phyloP scores from a whole-genome alignment of 2,113 vertebrate species.

The Fulica atra region DNA sequence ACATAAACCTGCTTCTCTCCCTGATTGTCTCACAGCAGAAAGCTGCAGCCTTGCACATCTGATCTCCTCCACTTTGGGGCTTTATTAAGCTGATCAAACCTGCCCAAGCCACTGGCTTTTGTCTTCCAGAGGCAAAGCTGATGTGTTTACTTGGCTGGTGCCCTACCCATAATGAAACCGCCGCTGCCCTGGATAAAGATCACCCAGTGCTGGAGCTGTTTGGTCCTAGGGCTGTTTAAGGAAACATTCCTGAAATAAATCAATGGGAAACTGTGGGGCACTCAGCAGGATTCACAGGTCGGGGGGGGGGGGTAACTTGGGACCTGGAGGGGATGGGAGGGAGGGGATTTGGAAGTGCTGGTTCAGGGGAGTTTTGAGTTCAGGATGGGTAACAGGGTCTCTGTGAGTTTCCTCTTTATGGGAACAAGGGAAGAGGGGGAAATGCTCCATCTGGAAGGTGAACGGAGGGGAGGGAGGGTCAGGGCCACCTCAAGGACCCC shows the following conservation, averaged over 20 bases:
- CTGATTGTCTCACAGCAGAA: neutral
- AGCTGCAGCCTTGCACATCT: neutral
- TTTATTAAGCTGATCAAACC: neutral
- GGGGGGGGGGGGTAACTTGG: neutral
- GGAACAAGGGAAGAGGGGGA: neutral
- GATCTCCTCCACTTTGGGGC: fast-evolving
- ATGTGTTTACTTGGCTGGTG: neutral
- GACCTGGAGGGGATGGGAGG: fast-evolving
- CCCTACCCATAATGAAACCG: neutral
- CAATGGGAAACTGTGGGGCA: too few species aligned
- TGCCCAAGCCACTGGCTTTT: fast-evolving
- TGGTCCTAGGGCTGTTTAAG: neutral
- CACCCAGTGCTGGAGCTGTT: fast-evolving
- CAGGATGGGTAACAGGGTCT: fast-evolving
- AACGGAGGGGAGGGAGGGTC: fast-evolving
- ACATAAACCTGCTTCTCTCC: neutral
- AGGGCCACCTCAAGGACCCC: neutral
- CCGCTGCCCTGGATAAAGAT: neutral
- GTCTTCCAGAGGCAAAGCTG: neutral
- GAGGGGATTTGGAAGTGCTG: neutral
- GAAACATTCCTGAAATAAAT: too few species aligned
- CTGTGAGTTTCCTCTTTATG: fast-evolving
- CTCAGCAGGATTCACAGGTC: neutral
- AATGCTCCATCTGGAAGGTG: neutral
- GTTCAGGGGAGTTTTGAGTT: neutral